Percentiles rank a stretch among this genome's conserved stretches.
Evolutionary conservation across 2,113 vertebrate species (phyloP).

Genomic region (Perca fluviatilis): DNA sequence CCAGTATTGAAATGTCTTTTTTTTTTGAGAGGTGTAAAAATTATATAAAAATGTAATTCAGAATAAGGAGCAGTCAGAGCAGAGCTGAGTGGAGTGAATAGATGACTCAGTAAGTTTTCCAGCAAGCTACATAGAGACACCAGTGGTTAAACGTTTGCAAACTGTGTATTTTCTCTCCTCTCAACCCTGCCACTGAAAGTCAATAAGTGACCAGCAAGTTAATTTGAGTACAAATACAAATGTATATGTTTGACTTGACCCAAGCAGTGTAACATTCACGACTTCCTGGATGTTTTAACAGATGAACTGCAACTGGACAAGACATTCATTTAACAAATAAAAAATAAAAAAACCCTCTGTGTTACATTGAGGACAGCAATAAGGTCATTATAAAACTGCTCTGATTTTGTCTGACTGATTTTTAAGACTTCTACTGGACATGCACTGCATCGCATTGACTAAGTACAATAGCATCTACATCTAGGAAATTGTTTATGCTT

Average conservation of each 20-base stretch:
- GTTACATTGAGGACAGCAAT: background rate
- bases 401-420: background rate
- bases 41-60: background rate
- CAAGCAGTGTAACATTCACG: background rate
- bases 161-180: conserved; percentile 42
- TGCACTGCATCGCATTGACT: background rate
- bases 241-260: conserved; percentile 34
- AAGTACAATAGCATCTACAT: background rate
- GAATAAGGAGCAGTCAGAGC: background rate
- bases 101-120: conserved; percentile 50
- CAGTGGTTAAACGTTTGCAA: conserved; percentile 57
- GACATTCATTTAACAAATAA: background rate
- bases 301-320: background rate
- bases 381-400: background rate
- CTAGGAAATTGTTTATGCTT: background rate
- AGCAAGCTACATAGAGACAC: conserved; percentile 11
- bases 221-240: conserved; percentile 22
- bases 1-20: background rate
- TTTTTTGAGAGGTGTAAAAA: background rate
- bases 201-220: conserved; percentile 60
- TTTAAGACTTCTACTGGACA: background rate
- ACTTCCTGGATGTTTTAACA: conserved; percentile 21
- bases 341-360: too few relatives aligned
- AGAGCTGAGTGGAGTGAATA: conserved; percentile 10
- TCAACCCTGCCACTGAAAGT: conserved; percentile 15